Evolutionary conservation across 2,797 vertebrate genomes (phyloP).

Genomic region (Sphenopsis melanotis): DNA sequence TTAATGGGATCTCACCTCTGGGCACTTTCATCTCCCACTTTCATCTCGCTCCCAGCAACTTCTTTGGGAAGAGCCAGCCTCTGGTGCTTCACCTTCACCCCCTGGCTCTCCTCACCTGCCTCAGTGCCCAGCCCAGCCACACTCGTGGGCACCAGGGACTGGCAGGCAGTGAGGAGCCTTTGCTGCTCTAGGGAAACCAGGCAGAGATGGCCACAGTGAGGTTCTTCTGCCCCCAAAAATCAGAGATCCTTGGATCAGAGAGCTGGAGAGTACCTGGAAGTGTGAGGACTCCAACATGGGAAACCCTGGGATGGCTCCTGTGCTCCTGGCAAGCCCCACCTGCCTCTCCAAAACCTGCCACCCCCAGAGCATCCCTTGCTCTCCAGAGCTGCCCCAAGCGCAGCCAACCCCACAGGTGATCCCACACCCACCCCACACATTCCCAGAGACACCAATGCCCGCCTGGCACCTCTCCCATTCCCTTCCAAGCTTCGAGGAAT

Average conservation of each 20-base stretch:
- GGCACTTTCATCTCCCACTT: constrained; percentile 69
- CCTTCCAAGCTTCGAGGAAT: neutral
- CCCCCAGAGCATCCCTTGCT: neutral
- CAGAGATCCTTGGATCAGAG: fast-evolving
- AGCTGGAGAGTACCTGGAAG: neutral
- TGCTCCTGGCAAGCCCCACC: neutral
- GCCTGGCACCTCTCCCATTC: neutral
- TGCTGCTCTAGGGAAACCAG: neutral
- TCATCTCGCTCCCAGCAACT: constrained; percentile 54
- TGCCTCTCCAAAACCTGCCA: fast-evolving
- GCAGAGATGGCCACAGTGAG: neutral
- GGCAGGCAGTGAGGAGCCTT: neutral
- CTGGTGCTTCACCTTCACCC: neutral
- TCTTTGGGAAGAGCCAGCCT: constrained; percentile 19
- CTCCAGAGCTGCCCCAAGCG: fast-evolving
- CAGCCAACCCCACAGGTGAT: neutral
- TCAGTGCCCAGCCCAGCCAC: fast-evolving
- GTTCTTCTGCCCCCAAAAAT: neutral
- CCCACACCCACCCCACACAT: neutral
- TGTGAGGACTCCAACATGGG: fast-evolving
- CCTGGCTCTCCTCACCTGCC: neutral
- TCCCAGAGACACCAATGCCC: fast-evolving
- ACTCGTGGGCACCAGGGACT: neutral
- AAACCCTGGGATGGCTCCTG: fast-evolving
- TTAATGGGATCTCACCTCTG: constrained; percentile 68